Percentiles rank a stretch among this genome's conserved stretches.
phyloP scores from a whole-genome alignment of 2,797 vertebrate species.

The Carduelis carduelis region DNA sequence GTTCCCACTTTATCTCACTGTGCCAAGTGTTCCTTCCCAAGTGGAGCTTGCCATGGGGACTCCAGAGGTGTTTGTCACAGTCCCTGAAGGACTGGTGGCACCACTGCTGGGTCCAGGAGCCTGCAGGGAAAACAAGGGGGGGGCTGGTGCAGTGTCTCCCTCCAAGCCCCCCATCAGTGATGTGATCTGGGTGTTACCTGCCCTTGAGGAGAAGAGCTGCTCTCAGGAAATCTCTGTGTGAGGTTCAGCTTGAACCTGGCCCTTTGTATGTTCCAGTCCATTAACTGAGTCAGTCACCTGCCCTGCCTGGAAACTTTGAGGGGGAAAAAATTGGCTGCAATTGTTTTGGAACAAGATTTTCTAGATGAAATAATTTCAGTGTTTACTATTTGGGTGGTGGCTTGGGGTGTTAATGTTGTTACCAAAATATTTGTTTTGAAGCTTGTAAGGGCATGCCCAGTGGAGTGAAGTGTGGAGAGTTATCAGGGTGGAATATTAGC shows the following conservation, averaged over 20 bases:
- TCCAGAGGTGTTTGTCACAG: background rate
- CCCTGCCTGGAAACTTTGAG: background rate
- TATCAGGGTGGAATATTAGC: background rate
- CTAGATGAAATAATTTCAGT: background rate
- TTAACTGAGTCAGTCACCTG: background rate
- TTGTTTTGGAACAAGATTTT: background rate
- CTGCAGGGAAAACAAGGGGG: background rate
- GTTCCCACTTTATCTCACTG: background rate
- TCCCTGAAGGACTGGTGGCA: background rate
- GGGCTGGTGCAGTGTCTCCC: background rate
- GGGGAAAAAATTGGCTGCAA: fast-evolving
- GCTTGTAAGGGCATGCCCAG: background rate
- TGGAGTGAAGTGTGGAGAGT: background rate
- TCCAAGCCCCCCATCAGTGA: background rate
- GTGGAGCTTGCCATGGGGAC: background rate
- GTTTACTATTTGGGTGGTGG: background rate
- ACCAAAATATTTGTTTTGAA: background rate
- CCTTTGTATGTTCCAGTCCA: background rate
- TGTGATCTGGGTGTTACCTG: background rate
- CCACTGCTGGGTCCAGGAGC: background rate
- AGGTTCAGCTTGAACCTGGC: background rate
- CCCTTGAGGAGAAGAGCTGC: background rate
- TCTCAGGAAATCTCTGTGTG: background rate
- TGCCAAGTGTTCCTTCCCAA: background rate
- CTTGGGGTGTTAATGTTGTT: background rate